Evolutionary conservation across 1,140 invertebrate species (phyloP), one percentile per base, ranked within the genome.

Genomic region (Platorchestia sp.): DNA sequence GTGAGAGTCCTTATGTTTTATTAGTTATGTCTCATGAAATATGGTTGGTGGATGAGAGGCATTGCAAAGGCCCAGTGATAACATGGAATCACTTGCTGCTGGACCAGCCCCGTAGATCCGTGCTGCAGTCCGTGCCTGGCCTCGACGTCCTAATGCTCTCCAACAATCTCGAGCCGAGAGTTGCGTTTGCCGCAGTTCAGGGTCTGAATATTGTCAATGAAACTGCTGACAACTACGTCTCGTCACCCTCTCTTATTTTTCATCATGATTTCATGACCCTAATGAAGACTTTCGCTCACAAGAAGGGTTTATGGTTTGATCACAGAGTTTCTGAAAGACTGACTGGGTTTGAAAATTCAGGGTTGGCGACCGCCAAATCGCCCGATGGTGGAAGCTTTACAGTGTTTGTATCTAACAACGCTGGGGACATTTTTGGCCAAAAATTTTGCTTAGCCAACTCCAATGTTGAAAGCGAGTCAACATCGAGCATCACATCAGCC

Each of bases 251-350:
- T 1, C 44, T 93, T 19, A 93, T 93, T 19, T 93, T n/a, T 14
- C 91, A 93, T 45, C 40, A 45, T 93, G 91, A 93, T 93, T 93
- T 93, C 36, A n/a, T 40, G 36, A 36, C 44, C 7, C 91, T 44
- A 45, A 45, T 93, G 43, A 93, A 93, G 47, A 47, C 41, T 93
- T 93, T 45, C 47, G 91, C 91, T 45, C 91, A 93, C n/a, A 93
- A 93, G 91, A 93, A 93, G n/a, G 91, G 91, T 40, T 93, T 93
- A 40, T 93, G 91, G 91, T 93, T 93, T 93, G 91, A 93, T 44
- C 40, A 93, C 45, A 93, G 45, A 36, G 91, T 93, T 45, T 47
- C 43, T 45, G 91, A 93, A 44, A 93, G 43, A 14, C 45, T 93
- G 3, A 42, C 6, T 47, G 47, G 47, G 14, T 47, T 19, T 47